Evolutionary conservation across 2,113 vertebrate species (phyloP).

Genomic region (Bagarius yarrelli): DNA sequence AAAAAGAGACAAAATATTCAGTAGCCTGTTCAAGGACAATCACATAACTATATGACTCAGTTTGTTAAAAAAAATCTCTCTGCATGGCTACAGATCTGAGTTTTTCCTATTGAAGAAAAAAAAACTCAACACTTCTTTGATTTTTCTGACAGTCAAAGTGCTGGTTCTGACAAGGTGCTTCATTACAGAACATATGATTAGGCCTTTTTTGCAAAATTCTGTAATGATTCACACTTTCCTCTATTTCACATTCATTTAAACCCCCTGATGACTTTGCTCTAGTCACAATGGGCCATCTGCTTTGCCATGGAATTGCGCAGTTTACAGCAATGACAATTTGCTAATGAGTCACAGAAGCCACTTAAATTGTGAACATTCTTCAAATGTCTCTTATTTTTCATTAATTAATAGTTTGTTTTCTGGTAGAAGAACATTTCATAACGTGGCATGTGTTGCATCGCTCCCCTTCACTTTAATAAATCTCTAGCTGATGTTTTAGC

Average conservation of each 20-base stretch:
- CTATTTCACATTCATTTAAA: conserved; percentile 4
- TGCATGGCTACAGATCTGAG: background rate
- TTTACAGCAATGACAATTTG: background rate
- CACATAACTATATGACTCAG: background rate
- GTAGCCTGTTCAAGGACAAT: background rate
- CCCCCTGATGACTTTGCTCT: background rate
- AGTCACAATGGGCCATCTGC: background rate
- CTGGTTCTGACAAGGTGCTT: background rate
- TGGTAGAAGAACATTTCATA: too few species aligned
- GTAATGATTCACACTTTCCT: background rate
- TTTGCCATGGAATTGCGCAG: background rate
- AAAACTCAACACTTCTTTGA: background rate
- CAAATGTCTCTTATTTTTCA: background rate
- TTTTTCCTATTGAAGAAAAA: background rate
- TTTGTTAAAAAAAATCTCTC: background rate
- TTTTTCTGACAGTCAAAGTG: background rate
- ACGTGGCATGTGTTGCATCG: background rate
- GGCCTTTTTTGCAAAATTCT: background rate
- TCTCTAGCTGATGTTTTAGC: background rate
- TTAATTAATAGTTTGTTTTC: background rate
- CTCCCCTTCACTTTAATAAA: background rate
- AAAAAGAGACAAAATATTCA: background rate
- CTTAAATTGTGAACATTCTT: background rate
- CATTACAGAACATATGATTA: background rate
- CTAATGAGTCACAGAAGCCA: background rate